Base-by-base conservation (phyloP, 2,888 invertebrate genomes). In the Euplexia lucipara region DNA sequence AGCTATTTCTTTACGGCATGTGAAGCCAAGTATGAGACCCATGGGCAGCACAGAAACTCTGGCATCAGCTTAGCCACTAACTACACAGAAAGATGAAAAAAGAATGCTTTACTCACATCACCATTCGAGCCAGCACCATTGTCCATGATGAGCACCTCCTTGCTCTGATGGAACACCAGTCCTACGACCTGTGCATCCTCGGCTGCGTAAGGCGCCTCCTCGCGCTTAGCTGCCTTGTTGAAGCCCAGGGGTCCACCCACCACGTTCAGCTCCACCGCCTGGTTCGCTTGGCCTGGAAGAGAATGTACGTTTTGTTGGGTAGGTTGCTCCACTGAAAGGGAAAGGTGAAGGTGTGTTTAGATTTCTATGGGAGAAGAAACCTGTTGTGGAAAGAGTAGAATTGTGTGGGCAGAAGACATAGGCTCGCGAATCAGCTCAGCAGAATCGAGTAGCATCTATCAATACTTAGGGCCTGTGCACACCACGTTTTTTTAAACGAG, bases 91-190 rank as follows among this genome's bases (percentile, higher is more conserved):
- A n/a, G n/a, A n/a, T n/a, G n/a, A n/a, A n/a, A n/a, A n/a, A 6
- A 12, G 20, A 30, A 44, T n/a, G 3, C 3, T 14, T 18, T 35
- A 69, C 77, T 80, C 16, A 95, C 94, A 71, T 94, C 94, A 32
- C 95, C 95, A 71, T 95, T 95, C 12, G 91, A 86, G 0, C 88
- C 89, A 2, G 97, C 97, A 61, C 97, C 98, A 18, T 96, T 95
- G 78, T 98, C 98, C 59, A 97, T 96, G 64, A 98, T 97, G 53
- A 98, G 96, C 82, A 98, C 96, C 93, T 98, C 98, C 96, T 98
- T 98, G 94, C 98, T 98, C 94, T 98, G 98, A 89, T 98, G 98
- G 96, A 98, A 98, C 94, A 98, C 98, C 42, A 98, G 96, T 0
- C 98, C 98, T 26, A 98, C 97, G 6, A 98, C 98, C 63, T 98